Evolutionary conservation across 53 echinoderm and acorn worm genomes (phyloP).

Genomic region (Paracentrotus lividus): DNA sequence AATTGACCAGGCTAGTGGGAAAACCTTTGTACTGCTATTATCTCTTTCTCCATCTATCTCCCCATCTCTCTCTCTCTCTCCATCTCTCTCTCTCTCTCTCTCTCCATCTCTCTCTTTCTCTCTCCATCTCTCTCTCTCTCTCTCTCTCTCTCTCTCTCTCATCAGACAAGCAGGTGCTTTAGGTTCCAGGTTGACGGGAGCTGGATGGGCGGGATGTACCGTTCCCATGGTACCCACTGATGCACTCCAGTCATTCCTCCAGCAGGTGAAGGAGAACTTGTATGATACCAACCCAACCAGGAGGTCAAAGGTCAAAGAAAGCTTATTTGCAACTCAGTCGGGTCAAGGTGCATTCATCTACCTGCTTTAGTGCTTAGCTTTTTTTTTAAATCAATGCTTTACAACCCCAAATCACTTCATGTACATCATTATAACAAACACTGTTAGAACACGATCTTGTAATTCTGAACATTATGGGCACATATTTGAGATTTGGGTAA

Average conservation of each 20-base stretch:
- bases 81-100: too few relatives aligned
- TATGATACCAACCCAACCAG: slow-evolving; percentile 80
- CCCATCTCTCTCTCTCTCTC: too few relatives aligned
- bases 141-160: not conserved
- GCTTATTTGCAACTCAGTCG: slow-evolving; percentile 87
- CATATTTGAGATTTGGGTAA: too few relatives aligned
- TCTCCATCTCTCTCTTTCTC: too few relatives aligned
- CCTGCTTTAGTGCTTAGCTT: not conserved
- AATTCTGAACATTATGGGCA: too few relatives aligned
- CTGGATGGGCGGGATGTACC: slow-evolving; percentile 98
- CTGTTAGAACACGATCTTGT: too few relatives aligned
- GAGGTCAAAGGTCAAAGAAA: slow-evolving; percentile 74
- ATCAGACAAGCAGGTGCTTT: slow-evolving; percentile 93
- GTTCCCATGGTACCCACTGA: slow-evolving; percentile 92
- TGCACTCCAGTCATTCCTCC: slow-evolving; percentile 77
- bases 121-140: not conserved
- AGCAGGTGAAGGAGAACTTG: slow-evolving; percentile 82
- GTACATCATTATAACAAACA: too few relatives aligned
- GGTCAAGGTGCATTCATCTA: slow-evolving; percentile 83
- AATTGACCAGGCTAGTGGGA: too few relatives aligned
- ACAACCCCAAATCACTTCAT: too few relatives aligned
- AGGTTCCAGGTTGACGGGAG: slow-evolving; percentile 97
- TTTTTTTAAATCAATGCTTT: too few relatives aligned
- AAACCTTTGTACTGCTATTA: too few relatives aligned
- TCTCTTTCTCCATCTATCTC: too few relatives aligned